Percentiles rank a stretch among this genome's conserved stretches.
Evolutionary conservation across 2,888 invertebrate species (phyloP).

Genomic region (Dynastes maya): DNA sequence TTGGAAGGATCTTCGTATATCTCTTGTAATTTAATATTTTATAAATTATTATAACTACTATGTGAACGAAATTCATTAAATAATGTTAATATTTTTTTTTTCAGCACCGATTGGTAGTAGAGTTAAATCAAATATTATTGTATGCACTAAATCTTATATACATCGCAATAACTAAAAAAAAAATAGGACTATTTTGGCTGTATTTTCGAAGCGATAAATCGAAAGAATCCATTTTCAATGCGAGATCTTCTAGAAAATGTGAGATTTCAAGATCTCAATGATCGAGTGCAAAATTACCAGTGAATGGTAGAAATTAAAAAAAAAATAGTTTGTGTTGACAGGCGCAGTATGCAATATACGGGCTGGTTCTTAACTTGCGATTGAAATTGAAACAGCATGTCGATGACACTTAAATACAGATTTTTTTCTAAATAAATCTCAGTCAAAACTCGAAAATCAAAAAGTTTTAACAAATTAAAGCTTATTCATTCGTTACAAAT

Average conservation of each 20-base stretch:
- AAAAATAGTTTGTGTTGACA: no score
- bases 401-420: no score
- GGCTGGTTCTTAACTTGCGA: no score
- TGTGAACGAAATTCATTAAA: not conserved
- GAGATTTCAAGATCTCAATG: no score
- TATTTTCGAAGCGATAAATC: not conserved
- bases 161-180: not conserved
- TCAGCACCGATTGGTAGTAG: not conserved
- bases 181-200: not conserved
- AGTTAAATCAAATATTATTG: slow-evolving; percentile 3
- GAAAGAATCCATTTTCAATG: not conserved
- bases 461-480: no score
- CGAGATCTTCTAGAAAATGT: not conserved
- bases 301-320: no score
- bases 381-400: no score
- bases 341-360: no score
- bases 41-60: not conserved
- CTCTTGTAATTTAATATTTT: not conserved
- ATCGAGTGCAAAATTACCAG: no score
- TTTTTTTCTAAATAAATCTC: no score
- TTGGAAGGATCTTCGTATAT: not conserved
- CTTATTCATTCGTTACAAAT: no score
- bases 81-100: slow-evolving; percentile 5
- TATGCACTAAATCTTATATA: slow-evolving; percentile 5
- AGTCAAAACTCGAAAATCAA: no score